A percentile compares a stretch with the other conserved stretches of the same genome.
These are phyloP conservation scores for Poecilobothrus nobilitatus DNA, from an alignment of 2,888 invertebrate species.

Conservation along the genomic window DNA sequence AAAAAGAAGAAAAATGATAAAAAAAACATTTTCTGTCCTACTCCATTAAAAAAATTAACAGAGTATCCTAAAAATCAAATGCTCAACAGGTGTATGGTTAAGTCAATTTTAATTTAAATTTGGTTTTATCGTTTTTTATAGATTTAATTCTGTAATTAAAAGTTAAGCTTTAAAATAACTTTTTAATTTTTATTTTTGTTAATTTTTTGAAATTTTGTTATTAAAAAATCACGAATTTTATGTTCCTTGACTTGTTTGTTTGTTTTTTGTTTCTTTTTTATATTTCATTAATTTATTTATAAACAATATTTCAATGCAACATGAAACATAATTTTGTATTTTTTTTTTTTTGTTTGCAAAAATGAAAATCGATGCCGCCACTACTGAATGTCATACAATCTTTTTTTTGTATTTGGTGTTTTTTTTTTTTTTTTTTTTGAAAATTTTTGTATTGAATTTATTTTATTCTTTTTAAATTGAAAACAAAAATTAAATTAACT, in stretches of 20 bases:
- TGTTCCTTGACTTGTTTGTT: neutral
- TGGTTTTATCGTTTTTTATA: neutral
- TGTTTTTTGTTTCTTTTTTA: neutral
- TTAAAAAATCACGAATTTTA: neutral
- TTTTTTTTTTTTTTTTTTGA: neutral
- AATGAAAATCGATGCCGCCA: too few species aligned
- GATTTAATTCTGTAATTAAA: neutral
- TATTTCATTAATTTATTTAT: neutral
- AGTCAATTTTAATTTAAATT: neutral
- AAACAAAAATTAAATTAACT: too few species aligned
- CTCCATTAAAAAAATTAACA: neutral
- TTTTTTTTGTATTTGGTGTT: neutral
- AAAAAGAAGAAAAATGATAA: too few species aligned
- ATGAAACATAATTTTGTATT: neutral
- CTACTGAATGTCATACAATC: neutral
- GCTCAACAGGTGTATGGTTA: neutral
- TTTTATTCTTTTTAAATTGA: neutral
- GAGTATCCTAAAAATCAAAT: neutral
- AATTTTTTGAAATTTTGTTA: too few species aligned
- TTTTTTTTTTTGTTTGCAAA: neutral
- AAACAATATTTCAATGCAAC: conserved; percentile 1
- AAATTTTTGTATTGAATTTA: neutral
- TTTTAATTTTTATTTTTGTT: neutral
- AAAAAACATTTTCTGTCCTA: neutral
- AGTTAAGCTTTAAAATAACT: neutral